These are phyloP conservation scores for Pangasius sanitwongsei DNA, from an alignment of 2,797 vertebrate genomes.

Conservation along the genomic window DNA sequence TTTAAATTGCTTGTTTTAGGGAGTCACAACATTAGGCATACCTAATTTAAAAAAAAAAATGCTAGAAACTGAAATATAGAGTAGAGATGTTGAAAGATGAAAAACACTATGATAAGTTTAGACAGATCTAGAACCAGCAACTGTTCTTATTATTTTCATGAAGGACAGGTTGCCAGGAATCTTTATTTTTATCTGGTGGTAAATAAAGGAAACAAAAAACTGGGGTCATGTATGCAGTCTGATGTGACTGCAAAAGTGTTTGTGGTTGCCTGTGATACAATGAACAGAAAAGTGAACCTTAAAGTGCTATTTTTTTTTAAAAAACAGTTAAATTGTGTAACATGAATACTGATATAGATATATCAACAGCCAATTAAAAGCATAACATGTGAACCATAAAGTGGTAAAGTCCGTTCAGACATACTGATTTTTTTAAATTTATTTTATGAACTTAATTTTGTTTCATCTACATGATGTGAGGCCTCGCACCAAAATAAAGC, in stretches of 20 bases:
- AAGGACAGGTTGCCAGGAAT: background rate
- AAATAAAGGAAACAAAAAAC: background rate
- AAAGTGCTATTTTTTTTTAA: background rate
- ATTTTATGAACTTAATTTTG: background rate
- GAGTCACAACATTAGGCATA: background rate
- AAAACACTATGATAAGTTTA: background rate
- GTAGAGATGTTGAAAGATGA: background rate
- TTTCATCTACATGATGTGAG: background rate
- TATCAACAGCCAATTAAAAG: background rate
- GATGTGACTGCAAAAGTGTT: no score
- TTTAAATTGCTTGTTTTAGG: background rate
- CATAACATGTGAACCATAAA: background rate
- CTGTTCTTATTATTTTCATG: background rate
- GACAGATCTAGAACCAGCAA: background rate
- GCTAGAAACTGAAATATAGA: background rate
- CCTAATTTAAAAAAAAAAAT: background rate
- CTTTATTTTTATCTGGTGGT: background rate
- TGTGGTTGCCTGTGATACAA: background rate
- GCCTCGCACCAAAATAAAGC: background rate
- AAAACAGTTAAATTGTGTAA: background rate
- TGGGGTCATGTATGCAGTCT: background rate
- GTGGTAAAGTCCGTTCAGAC: background rate
- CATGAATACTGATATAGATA: background rate
- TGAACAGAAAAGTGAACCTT: background rate
- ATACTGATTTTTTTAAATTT: background rate